These are phyloP conservation scores for Dorcus parallelipipedus DNA, from an alignment of 2,888 invertebrate genomes.

Conservation along the genomic window DNA sequence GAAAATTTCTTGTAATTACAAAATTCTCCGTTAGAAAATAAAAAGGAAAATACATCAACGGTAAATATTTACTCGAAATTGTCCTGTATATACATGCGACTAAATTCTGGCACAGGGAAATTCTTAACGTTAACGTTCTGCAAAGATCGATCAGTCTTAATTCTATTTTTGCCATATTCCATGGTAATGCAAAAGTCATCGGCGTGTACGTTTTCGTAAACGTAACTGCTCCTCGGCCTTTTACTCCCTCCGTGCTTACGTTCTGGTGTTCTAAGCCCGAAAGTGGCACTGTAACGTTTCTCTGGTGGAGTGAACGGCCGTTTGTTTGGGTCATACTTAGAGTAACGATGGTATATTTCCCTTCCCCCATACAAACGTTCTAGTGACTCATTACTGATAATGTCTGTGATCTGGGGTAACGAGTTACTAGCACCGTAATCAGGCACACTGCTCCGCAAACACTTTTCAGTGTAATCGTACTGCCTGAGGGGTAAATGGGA, in stretches of 20 bases:
- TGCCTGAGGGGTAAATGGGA: constrained; percentile 17
- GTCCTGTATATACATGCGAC: constrained; percentile 46
- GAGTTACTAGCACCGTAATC: too few relatives aligned
- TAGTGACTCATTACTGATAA: background rate
- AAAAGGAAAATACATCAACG: too few relatives aligned
- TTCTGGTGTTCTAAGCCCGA: constrained; percentile 30
- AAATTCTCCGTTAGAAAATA: too few relatives aligned
- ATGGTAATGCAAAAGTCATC: constrained; percentile 34
- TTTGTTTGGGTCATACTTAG: constrained; percentile 2
- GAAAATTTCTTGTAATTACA: too few relatives aligned
- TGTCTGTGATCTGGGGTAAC: too few relatives aligned
- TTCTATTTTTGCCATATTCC: constrained; percentile 24
- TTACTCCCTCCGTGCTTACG: constrained; percentile 11
- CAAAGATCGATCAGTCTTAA: constrained; percentile 31
- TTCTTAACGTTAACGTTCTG: constrained; percentile 41
- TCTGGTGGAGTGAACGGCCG: constrained; percentile 43
- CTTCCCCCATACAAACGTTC: constrained; percentile 4
- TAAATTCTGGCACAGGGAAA: constrained; percentile 46
- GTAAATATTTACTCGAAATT: constrained; percentile 9
- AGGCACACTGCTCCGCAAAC: background rate
- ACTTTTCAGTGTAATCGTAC: constrained; percentile 4
- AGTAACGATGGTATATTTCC: constrained; percentile 8
- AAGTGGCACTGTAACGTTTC: constrained; percentile 43
- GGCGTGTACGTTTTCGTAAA: constrained; percentile 44
- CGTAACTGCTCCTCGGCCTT: constrained; percentile 39